These are phyloP conservation scores for Catalaphyllia jardinei DNA, from an alignment of 64 coral and sea anemone genomes.

Conservation along the genomic window DNA sequence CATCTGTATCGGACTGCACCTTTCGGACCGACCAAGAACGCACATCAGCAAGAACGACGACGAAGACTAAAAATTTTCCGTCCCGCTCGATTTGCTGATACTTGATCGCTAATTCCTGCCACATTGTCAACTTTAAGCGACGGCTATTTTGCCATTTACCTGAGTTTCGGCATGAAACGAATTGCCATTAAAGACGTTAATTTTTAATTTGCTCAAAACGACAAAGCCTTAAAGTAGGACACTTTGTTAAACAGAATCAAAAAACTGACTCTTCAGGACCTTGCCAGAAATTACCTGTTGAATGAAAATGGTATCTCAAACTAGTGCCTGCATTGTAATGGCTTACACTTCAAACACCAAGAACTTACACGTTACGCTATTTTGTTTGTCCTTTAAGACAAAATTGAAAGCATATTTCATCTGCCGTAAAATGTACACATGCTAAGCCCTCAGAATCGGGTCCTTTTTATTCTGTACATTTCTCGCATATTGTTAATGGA, in stretches of 20 bases:
- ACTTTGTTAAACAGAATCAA: neutral
- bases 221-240: neutral
- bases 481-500: too few relatives aligned
- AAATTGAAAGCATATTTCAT: too few relatives aligned
- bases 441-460: too few relatives aligned
- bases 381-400: neutral
- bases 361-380: slow-evolving; percentile 10
- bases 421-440: too few relatives aligned
- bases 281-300: slow-evolving; percentile 5
- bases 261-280: neutral
- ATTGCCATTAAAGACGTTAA: neutral
- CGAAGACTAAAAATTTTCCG: neutral
- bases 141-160: neutral
- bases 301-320: slow-evolving; percentile 21
- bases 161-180: neutral
- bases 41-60: too few relatives aligned
- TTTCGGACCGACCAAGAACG: too few relatives aligned
- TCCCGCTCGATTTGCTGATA: neutral
- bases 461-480: too few relatives aligned
- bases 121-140: neutral
- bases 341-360: slow-evolving; percentile 10
- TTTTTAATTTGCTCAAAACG: neutral
- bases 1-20: too few relatives aligned
- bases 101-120: neutral
- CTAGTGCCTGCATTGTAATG: slow-evolving; percentile 10